Base-by-base conservation (phyloP, 2,797 vertebrate genomes). In the Ciconia nigra region DNA sequence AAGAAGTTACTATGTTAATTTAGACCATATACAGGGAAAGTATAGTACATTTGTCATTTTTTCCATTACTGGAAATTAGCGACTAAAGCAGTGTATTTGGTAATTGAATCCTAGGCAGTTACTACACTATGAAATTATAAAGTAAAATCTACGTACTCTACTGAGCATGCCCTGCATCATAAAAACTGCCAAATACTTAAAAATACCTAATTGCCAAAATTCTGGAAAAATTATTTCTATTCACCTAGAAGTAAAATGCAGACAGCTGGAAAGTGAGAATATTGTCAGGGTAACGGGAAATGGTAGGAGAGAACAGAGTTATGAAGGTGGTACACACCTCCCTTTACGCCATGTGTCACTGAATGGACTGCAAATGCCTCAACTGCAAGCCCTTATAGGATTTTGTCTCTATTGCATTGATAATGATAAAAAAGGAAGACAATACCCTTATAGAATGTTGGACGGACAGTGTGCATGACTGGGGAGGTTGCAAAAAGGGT, bases 371-470 rank as follows among this genome's bases (percentile, higher is more conserved):
- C 28, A 89, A 86, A 95, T 62, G 82, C 33, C 89, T 80, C 84
- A 83, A 18, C 14, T 88, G 83, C 19, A 89, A 87, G 46, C 61
- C 72, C 88, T 93, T 41, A 69, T 0, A 81, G 76, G 96, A 95
- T 79, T 89, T 57, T 91, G 25, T 70, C 82, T 94, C 70, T 92
- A 92, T 3, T 83, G 67, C 73, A 96, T 59, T 84, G 91, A 93
- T 74, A 88, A 82, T 46, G 66, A 97, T 90, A 98, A 95, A 90
- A 97, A 92, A 96, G 94, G 98, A 97, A 97, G 89, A 98, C 97
- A 98, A 98, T 99, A 98, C 98, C 98, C 98, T 98, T 98, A 97
- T 97, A 98, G 97, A 98, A 97, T 42, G 97, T 97, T 97, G 95
- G 98, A 93, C 72, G 97, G 83, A 98, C 97, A 98, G 97, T 97